phyloP scores from a whole-genome alignment of 2,797 vertebrate genomes.

The Silurus aristotelis region DNA sequence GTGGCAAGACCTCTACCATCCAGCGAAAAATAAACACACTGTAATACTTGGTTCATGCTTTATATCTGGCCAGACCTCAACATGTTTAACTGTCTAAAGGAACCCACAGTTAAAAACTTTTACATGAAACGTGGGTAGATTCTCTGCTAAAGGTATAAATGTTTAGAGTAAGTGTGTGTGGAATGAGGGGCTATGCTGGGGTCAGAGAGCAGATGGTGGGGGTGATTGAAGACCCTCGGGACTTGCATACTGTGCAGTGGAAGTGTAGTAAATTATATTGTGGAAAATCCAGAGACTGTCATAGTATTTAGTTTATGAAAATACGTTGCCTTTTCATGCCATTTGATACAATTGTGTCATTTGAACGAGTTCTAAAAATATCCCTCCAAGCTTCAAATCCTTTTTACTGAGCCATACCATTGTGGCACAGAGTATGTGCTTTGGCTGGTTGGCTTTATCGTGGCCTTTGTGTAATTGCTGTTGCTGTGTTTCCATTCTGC shows the following conservation, averaged over 20 bases:
- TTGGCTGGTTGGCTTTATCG: slow-evolving; percentile 20
- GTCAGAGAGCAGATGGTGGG: slow-evolving; percentile 34
- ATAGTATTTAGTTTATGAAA: too few relatives aligned
- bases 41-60: slow-evolving; percentile 7
- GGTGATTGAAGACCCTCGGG: slow-evolving; percentile 11
- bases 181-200: slow-evolving; percentile 20
- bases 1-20: background rate
- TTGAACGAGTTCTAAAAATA: slow-evolving; percentile 20
- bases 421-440: slow-evolving; percentile 13
- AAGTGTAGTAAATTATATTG: background rate
- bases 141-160: slow-evolving; percentile 19
- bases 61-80: slow-evolving; percentile 8
- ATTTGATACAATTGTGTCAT: slow-evolving; percentile 10
- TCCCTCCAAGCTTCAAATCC: background rate
- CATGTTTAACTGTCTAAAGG: background rate
- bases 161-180: slow-evolving; percentile 7
- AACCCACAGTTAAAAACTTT: background rate
- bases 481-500: slow-evolving; percentile 6
- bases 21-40: slow-evolving; percentile 13
- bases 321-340: slow-evolving; percentile 5
- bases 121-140: background rate
- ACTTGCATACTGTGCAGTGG: background rate
- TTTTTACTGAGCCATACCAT: slow-evolving; percentile 12
- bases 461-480: slow-evolving; percentile 6
- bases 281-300: background rate